phyloP scores from a whole-genome alignment of 1,140 invertebrate species.

The Idris sp. region DNA sequence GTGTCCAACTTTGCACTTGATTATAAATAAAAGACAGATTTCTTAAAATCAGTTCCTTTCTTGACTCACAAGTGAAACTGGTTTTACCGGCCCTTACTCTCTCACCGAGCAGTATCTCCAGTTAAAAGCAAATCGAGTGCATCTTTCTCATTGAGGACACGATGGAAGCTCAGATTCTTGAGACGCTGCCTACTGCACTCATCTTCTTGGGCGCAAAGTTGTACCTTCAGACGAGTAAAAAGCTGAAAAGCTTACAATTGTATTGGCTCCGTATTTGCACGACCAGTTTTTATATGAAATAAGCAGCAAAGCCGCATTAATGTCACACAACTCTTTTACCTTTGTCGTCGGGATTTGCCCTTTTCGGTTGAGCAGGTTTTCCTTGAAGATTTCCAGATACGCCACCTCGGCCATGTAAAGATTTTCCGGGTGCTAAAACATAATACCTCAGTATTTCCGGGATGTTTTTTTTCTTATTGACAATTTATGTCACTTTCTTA shows the following conservation, averaged over 20 bases:
- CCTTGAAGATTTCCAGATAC: constrained; percentile 81
- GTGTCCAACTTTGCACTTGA: too few species aligned
- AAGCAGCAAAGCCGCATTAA: too few species aligned
- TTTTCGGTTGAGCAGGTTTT: constrained; percentile 80
- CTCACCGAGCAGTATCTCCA: constrained; percentile 81
- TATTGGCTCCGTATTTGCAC: too few species aligned
- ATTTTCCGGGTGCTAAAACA: constrained; percentile 68
- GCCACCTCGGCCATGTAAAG: constrained; percentile 75
- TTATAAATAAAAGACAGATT: constrained; percentile 30
- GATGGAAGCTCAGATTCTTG: constrained; percentile 81
- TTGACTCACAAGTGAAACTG: constrained; percentile 53
- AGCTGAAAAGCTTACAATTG: too few species aligned
- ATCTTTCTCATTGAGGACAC: constrained; percentile 80
- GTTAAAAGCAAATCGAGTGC: constrained; percentile 81
- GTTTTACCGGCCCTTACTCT: constrained; percentile 54
- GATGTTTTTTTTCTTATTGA: constrained; percentile 14
- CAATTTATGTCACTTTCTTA: constrained; percentile 46
- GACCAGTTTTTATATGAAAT: too few species aligned
- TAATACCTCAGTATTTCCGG: constrained; percentile 22
- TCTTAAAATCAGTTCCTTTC: constrained; percentile 39
- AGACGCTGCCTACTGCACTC: constrained; percentile 80
- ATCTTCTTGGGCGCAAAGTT: constrained; percentile 81
- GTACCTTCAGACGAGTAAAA: too few species aligned
- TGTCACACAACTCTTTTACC: constrained; percentile 81
- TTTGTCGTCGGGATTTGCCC: constrained; percentile 70